A percentile compares a stretch with the other conserved stretches of the same genome.
Conservation (phyloP, 2,113 vertebrate genomes). For the Gorsachius goisagi region DNA sequence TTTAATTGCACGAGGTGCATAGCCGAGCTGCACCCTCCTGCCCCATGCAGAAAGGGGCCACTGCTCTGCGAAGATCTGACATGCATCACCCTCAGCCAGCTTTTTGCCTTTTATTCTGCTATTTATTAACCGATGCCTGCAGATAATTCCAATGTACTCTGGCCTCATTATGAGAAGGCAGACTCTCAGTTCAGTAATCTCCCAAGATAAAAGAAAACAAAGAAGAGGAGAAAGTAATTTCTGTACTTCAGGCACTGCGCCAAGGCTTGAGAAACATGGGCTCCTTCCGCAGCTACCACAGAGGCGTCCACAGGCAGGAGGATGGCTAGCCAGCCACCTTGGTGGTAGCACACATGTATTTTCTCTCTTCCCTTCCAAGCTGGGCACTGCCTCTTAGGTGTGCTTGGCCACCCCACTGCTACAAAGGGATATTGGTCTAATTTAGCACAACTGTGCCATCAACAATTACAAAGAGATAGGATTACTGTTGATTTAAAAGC, state of each 20-base stretch:
- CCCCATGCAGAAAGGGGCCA: fast-evolving
- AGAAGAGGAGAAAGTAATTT: neutral
- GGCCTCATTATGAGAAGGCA: slow-evolving; percentile 8
- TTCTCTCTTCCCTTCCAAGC: neutral
- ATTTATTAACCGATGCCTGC: neutral
- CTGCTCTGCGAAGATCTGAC: neutral
- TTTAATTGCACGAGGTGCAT: neutral
- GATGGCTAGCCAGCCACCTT: neutral
- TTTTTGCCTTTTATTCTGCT: neutral
- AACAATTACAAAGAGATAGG: neutral
- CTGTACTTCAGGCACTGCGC: neutral
- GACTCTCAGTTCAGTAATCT: neutral
- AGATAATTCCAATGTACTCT: neutral
- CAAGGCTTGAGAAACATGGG: neutral
- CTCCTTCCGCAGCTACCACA: neutral
- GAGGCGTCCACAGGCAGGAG: neutral
- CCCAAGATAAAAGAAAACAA: slow-evolving; percentile 8
- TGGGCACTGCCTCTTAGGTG: neutral
- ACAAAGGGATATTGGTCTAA: neutral
- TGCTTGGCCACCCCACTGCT: neutral
- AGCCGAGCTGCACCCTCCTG: neutral
- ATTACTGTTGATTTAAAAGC: neutral
- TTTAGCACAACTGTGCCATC: neutral
- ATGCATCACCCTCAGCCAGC: neutral
- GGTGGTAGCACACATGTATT: neutral